A percentile compares a stretch with the other conserved stretches of the same genome.
Conservation (phyloP, 1,140 invertebrate genomes). For the Drosophila bipectinata region DNA sequence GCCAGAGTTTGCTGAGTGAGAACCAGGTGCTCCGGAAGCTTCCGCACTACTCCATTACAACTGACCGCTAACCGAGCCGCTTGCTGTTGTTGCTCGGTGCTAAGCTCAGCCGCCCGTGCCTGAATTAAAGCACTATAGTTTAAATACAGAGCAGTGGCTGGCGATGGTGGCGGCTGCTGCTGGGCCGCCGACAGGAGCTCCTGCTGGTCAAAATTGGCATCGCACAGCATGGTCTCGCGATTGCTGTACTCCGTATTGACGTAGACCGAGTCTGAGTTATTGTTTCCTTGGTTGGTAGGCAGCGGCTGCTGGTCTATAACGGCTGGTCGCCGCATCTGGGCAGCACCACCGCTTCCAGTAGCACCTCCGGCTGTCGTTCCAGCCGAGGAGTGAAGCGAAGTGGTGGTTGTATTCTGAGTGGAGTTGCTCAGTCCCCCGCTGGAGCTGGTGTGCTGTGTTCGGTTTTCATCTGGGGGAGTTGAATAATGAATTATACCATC, state of each 20-base stretch:
- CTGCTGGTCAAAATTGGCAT: conserved; percentile 64
- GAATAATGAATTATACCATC: conserved; percentile 1
- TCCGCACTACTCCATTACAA: conserved; percentile 73
- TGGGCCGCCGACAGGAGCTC: conserved; percentile 66
- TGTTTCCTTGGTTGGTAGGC: conserved; percentile 46
- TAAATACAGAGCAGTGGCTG: conserved; percentile 69
- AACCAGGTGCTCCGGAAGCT: conserved; percentile 80
- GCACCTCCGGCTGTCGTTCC: conserved; percentile 26
- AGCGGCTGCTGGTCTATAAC: conserved; percentile 71
- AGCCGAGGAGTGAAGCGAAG: conserved; percentile 73
- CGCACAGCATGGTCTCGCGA: conserved; percentile 72
- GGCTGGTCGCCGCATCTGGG: conserved; percentile 47
- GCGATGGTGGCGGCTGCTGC: conserved; percentile 71
- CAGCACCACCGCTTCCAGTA: neutral
- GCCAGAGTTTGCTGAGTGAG: conserved; percentile 61
- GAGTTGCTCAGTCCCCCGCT: conserved; percentile 74
- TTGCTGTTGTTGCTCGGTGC: conserved; percentile 28
- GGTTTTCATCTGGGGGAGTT: conserved; percentile 63
- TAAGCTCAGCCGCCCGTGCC: conserved; percentile 45
- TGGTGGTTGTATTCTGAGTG: conserved; percentile 76
- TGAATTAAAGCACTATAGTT: conserved; percentile 74
- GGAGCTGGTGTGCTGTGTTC: conserved; percentile 69
- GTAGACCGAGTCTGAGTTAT: conserved; percentile 74
- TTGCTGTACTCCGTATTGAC: conserved; percentile 79
- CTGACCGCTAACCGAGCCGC: conserved; percentile 62